Evolutionary conservation across 2,113 vertebrate genomes (phyloP).

Genomic region (Zingel zingel): DNA sequence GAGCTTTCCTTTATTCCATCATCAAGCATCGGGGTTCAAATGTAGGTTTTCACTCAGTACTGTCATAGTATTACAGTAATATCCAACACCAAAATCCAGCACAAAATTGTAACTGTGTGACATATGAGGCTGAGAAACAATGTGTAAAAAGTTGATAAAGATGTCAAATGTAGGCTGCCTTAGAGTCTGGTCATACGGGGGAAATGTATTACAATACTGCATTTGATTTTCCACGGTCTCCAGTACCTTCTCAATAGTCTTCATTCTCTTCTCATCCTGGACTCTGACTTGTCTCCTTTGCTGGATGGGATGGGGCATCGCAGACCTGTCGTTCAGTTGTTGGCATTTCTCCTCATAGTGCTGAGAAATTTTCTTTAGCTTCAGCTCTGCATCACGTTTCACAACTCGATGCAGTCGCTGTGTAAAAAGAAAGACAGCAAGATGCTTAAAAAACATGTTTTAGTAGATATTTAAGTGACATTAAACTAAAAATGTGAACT

Average conservation of each 20-base stretch:
- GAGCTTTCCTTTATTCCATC: background rate
- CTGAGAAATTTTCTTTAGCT: slow-evolving; percentile 85
- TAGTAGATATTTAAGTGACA: background rate
- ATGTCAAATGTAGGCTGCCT: background rate
- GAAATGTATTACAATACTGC: background rate
- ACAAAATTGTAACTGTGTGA: background rate
- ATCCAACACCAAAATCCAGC: background rate
- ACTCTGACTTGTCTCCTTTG: slow-evolving; percentile 78
- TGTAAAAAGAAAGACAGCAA: slow-evolving; percentile 32
- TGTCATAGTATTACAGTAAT: background rate
- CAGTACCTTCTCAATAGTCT: slow-evolving; percentile 83
- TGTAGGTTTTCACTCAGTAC: background rate
- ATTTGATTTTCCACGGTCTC: background rate
- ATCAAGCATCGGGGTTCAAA: background rate
- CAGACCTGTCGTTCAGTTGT: slow-evolving; percentile 68
- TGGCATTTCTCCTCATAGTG: slow-evolving; percentile 82
- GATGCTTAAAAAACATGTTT: background rate
- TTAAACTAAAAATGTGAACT: background rate
- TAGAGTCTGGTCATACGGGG: background rate
- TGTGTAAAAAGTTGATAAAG: background rate
- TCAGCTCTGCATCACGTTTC: slow-evolving; percentile 83
- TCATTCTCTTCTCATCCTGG: slow-evolving; percentile 80
- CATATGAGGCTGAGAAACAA: background rate
- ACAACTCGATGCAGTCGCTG: slow-evolving; percentile 84
- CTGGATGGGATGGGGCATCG: slow-evolving; percentile 61